Percentiles rank a stretch among this genome's conserved stretches.
Conservation (phyloP, 2,888 invertebrate species). For the Endotricha flammealis region DNA sequence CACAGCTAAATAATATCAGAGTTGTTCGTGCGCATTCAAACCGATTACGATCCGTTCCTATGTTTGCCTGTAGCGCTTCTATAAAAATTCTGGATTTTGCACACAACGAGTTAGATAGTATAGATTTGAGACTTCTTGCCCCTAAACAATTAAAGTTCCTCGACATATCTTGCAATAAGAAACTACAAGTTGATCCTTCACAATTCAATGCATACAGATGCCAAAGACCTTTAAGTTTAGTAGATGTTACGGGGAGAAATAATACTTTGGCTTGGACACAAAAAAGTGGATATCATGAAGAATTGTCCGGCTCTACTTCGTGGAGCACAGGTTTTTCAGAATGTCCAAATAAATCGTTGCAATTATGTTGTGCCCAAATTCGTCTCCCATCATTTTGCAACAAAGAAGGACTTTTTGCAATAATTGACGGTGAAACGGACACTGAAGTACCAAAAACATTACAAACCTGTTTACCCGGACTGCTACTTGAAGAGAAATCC, state of each 20-base stretch:
- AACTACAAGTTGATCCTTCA: conserved; percentile 89
- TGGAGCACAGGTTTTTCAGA: conserved; percentile 93
- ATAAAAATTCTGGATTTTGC: conserved; percentile 90
- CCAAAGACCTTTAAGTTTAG: conserved; percentile 87
- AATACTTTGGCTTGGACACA: conserved; percentile 80
- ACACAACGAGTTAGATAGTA: conserved; percentile 89
- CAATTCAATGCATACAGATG: conserved; percentile 89
- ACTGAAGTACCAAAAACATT: conserved; percentile 83
- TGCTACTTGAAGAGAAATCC: conserved; percentile 87
- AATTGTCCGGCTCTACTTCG: conserved; percentile 78
- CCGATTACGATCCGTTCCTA: conserved; percentile 84
- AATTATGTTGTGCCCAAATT: conserved; percentile 87
- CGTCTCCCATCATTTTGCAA: conserved; percentile 88
- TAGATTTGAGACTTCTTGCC: conserved; percentile 86
- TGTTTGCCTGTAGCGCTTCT: conserved; percentile 84
- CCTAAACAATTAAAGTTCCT: conserved; percentile 90
- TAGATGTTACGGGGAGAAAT: conserved; percentile 91
- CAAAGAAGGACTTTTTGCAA: conserved; percentile 88
- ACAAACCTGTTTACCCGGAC: conserved; percentile 86
- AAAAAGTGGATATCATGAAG: conserved; percentile 72
- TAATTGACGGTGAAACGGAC: conserved; percentile 89
- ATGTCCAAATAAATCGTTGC: conserved; percentile 85
- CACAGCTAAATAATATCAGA: conserved; percentile 82
- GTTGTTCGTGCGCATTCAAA: conserved; percentile 91
- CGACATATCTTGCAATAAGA: conserved; percentile 90